Base-by-base conservation (phyloP, 1,140 invertebrate genomes). In the Leguminivora glycinivorella region DNA sequence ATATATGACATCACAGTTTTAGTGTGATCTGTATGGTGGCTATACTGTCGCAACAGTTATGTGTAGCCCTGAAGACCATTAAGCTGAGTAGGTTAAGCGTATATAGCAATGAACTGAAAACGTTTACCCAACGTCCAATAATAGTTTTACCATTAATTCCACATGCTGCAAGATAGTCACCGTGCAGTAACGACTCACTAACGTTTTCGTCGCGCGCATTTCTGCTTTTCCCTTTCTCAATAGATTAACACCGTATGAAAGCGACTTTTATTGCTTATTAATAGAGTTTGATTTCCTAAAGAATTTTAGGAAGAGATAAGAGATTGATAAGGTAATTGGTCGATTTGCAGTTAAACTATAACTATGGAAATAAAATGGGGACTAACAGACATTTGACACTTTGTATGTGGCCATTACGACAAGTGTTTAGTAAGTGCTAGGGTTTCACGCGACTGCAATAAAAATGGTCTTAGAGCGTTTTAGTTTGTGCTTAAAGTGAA, bases 101-200 rank as follows among this genome's bases (percentile, higher is more conserved):
- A 17, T 17, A 2, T 22, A 52, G 1, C 47, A 5, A n/a, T n/a
- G n/a, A 9, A 52, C 19, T 52, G 19, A 22, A 22, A 52, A 7
- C 17, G 47, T 52, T 52, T 52, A 52, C 47, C 47, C 17, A 22
- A 52, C 14, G 43, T 52, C 19, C 47, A 52, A 22, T 52, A 52
- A 52, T 52, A 52, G 47, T 52, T 52, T 52, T 10, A 1, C 47
- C 19, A 22, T 52, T 52, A 52, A 52, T 52, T 52, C 47, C 47
- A 52, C 47, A 52, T 52, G 47, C 47, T 52, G 47, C 47, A 52
- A 52, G 17, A 22, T 52, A 52, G 47, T 52, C 22, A 52, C 47
- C 47, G 22, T 52, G 47, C 47, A 52, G 47, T 52, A 22, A 52
- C 47, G 47, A 52, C 47, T 52, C 47, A 52, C 47, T 52, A 52